Percentiles rank a stretch among this genome's conserved stretches.
Conservation (phyloP, 64 coral and sea anemone species). For the Stylophora pistillata region DNA sequence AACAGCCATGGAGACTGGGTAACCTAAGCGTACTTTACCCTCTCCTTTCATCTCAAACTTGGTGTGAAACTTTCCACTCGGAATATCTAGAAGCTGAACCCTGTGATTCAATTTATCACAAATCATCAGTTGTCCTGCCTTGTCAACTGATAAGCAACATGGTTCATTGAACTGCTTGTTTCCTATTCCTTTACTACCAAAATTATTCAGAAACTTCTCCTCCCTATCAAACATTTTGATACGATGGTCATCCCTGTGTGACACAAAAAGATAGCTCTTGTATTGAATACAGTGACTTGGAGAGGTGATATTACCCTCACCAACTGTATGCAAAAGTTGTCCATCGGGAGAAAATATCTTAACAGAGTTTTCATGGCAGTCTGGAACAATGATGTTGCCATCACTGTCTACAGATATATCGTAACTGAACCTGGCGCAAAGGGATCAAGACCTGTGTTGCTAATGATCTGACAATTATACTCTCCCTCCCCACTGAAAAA, state of each 20-base stretch:
- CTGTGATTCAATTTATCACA: constrained; percentile 65
- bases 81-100: constrained; percentile 52
- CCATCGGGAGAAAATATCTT: constrained; percentile 2
- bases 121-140: constrained; percentile 39
- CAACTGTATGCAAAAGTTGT: background rate
- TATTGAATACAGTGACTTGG: background rate
- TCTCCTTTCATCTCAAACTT: constrained; percentile 65
- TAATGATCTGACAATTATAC: background rate
- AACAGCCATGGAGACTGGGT: constrained; percentile 23
- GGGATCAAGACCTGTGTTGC: background rate
- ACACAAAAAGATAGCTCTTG: background rate
- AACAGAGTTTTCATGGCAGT: background rate
- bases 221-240: constrained; percentile 54
- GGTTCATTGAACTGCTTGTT: constrained; percentile 26
- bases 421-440: background rate
- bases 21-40: constrained; percentile 51
- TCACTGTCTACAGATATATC: constrained; percentile 2
- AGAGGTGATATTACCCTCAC: background rate
- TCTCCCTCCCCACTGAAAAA: constrained; percentile 1
- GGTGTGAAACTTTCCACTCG: constrained; percentile 44
- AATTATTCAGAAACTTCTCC: constrained; percentile 41
- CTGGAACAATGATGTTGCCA: constrained; percentile 8
- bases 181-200: constrained; percentile 31
- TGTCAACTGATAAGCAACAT: constrained; percentile 53
- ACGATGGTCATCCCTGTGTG: background rate